A percentile compares a stretch with the other conserved stretches of the same genome.
Evolutionary conservation across 1,140 invertebrate species (phyloP).

Genomic region (Ostrea denselamellosa): DNA sequence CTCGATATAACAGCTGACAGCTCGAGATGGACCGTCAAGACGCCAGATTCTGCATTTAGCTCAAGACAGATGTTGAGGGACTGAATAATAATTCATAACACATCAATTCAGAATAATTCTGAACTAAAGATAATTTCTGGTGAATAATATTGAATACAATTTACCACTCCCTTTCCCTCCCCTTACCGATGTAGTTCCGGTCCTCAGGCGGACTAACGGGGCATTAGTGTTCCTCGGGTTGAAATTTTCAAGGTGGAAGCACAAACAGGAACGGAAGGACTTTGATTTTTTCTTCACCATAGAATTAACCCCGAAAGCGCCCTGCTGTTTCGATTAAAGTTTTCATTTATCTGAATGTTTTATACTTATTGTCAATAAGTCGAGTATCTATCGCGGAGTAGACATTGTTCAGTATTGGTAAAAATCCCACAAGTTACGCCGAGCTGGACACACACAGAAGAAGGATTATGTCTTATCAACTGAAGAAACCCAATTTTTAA

Average conservation of each 20-base stretch:
- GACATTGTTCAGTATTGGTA: background rate
- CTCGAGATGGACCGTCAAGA: background rate
- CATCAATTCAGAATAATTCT: background rate
- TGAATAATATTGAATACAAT: conserved; percentile 30
- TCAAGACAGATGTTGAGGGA: conserved; percentile 11
- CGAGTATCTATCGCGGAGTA: background rate
- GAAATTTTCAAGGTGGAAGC: background rate
- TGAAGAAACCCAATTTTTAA: background rate
- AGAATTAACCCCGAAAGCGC: background rate
- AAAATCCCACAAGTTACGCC: background rate
- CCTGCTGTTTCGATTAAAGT: conserved; percentile 4
- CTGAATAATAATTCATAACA: conserved; percentile 17
- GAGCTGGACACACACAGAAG: background rate
- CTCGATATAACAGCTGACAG: background rate
- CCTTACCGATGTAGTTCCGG: background rate
- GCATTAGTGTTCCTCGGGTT: background rate
- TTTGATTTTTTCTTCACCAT: background rate
- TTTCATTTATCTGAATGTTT: background rate
- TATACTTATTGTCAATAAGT: background rate
- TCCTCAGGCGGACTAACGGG: conserved; percentile 16
- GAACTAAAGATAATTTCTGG: conserved; percentile 2
- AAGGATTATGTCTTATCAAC: background rate
- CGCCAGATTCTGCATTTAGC: background rate
- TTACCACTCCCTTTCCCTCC: conserved; percentile 10
- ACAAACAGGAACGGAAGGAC: background rate